Evolutionary conservation across 2,113 vertebrate genomes (phyloP).

Genomic region (Oenanthe oenanthe): DNA sequence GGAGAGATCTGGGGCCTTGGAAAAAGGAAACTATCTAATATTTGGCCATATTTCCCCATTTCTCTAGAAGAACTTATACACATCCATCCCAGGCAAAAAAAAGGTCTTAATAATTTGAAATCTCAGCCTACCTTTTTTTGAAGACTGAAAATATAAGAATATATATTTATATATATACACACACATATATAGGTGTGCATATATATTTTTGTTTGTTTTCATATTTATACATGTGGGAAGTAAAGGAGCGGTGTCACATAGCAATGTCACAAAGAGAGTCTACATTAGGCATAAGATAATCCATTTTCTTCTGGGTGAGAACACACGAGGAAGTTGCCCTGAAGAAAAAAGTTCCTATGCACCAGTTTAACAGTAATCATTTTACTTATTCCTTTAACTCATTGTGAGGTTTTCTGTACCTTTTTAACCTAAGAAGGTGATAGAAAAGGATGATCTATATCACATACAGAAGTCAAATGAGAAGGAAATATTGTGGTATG

Average conservation of each 20-base stretch:
- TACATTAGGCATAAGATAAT: neutral
- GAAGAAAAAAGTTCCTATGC: neutral
- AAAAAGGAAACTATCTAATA: neutral
- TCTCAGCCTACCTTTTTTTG: neutral
- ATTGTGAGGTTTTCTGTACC: neutral
- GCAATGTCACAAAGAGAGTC: neutral
- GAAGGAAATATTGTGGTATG: neutral
- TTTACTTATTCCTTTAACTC: neutral
- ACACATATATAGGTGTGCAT: neutral
- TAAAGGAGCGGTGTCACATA: neutral
- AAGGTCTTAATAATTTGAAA: neutral
- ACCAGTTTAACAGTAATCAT: neutral
- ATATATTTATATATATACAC: neutral
- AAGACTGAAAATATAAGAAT: neutral
- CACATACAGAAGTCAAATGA: neutral
- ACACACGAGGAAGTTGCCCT: neutral
- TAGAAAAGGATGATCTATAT: neutral
- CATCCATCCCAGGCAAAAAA: neutral
- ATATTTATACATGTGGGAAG: neutral
- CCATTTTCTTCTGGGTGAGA: neutral
- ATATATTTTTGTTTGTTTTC: neutral
- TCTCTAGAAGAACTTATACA: neutral
- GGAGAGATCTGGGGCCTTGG: neutral
- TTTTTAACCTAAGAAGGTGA: neutral
- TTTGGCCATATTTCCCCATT: neutral